Evolutionary conservation across 2,113 vertebrate genomes (phyloP), one percentile per base, ranked within the genome.

Genomic region (Saimiri boliviensis): DNA sequence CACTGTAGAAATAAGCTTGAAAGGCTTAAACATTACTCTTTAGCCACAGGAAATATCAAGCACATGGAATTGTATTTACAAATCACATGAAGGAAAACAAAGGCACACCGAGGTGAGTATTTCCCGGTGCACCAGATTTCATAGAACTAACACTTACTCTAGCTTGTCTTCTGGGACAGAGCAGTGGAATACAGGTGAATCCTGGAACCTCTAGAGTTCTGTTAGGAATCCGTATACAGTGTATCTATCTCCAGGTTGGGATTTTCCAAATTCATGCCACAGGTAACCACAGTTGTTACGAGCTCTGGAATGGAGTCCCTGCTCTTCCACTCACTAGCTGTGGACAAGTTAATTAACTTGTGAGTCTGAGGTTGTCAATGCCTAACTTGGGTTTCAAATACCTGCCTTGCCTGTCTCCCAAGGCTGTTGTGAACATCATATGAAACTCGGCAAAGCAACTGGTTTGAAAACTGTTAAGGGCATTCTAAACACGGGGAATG

Each of bases 11-110:
- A 96, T 90, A 97, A 93, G 47, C 93, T 91, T 84, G 42, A 91
- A 70, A 90, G 47, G 25, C 84, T 93, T 89, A 91, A 97, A 90
- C 40, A 95, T 95, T 91, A 86, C 84, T 94, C 83, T 95, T 86
- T 79, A 97, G 92, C 94, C 80, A 85, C 13, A 96, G 96, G 80
- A 42, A 95, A 86, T 95, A 84, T 93, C 32, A 88, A 83, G 81
- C 8, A 92, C 94, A 95, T 6, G 77, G 87, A 80, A 77, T 96
- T 89, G 88, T 97, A 97, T 97, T 98, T 98, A 97, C 87, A 89
- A 97, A 54, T 94, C 85, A 96, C 80, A 76, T 6, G 9, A 83
- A 90, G 47, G 60, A 92, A 92, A 92, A 76, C 49, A 94, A 94
- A 76, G 81, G 27, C 40, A 68, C 21, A 54, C 77, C 70, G 85